Conservation (phyloP, 2,113 vertebrate species). For the Neogobius melanostomus region DNA sequence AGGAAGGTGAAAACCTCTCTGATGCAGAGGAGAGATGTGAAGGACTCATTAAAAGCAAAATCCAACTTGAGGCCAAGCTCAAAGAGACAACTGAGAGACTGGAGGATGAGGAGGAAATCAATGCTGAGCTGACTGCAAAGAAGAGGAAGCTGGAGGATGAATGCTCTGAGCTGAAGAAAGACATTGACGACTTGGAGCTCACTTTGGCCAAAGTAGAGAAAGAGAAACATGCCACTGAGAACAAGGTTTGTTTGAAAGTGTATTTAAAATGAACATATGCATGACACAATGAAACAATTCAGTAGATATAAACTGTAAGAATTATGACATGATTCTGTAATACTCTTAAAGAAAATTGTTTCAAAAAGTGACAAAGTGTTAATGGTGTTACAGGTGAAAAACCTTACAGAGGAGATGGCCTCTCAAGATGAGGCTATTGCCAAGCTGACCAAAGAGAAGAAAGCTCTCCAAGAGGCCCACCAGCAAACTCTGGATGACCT, state of each 20-base stretch:
- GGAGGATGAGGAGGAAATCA: slow-evolving; percentile 81
- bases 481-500: slow-evolving; percentile 86
- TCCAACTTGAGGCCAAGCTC: slow-evolving; percentile 64
- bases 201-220: slow-evolving; percentile 73
- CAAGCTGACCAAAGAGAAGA: slow-evolving; percentile 85
- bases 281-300: neutral
- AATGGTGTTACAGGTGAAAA: slow-evolving; percentile 61
- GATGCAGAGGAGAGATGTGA: slow-evolving; percentile 70
- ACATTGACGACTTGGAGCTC: slow-evolving; percentile 69
- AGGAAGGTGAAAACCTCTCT: slow-evolving; percentile 62
- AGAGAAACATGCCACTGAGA: slow-evolving; percentile 68
- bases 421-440: slow-evolving; percentile 78
- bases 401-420: slow-evolving; percentile 75
- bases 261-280: neutral
- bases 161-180: slow-evolving; percentile 71
- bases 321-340: too few relatives aligned
- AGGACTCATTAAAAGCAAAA: slow-evolving; percentile 66
- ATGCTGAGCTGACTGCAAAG: slow-evolving; percentile 82
- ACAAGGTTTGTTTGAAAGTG: slow-evolving; percentile 41
- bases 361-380: too few relatives aligned
- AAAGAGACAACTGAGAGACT: slow-evolving; percentile 82
- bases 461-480: slow-evolving; percentile 83
- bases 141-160: slow-evolving; percentile 86
- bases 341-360: too few relatives aligned
- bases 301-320: too few relatives aligned